These are phyloP conservation scores for Phymorhynchus buccinoides DNA, from an alignment of 1,140 invertebrate species.

Conservation along the genomic window DNA sequence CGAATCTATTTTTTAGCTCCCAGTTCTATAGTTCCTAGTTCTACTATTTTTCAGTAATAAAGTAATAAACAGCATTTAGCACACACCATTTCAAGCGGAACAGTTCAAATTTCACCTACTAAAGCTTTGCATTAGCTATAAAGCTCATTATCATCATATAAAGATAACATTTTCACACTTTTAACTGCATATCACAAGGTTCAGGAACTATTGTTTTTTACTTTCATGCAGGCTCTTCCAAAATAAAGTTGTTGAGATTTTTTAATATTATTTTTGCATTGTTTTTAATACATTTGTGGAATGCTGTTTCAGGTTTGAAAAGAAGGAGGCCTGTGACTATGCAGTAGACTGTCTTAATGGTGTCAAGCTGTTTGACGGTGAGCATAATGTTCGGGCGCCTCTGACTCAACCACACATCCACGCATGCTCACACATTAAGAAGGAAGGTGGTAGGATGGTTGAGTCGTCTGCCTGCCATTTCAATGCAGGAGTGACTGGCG, in stretches of 20 bases:
- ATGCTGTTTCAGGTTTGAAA: slow-evolving; percentile 7
- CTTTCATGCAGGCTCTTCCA: not conserved
- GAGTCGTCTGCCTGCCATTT: too few relatives aligned
- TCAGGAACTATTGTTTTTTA: not conserved
- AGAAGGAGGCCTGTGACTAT: not conserved
- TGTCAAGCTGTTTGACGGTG: not conserved
- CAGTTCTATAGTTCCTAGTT: too few relatives aligned
- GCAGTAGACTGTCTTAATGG: not conserved
- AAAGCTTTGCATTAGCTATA: too few relatives aligned
- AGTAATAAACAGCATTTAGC: too few relatives aligned
- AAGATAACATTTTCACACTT: too few relatives aligned
- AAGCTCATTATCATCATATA: too few relatives aligned
- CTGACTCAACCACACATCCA: not conserved
- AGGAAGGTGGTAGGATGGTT: not conserved
- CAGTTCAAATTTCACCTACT: too few relatives aligned
- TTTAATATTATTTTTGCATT: not conserved
- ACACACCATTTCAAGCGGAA: too few relatives aligned
- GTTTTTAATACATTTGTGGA: not conserved
- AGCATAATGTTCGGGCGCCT: not conserved
- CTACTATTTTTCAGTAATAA: too few relatives aligned
- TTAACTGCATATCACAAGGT: not conserved
- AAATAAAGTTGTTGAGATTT: not conserved
- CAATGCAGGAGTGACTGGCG: not conserved
- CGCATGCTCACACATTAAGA: not conserved
- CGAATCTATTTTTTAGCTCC: too few relatives aligned